A percentile compares a stretch with the other conserved stretches of the same genome.
phyloP scores from a whole-genome alignment of 2,797 vertebrate species.

The Brotula barbata region DNA sequence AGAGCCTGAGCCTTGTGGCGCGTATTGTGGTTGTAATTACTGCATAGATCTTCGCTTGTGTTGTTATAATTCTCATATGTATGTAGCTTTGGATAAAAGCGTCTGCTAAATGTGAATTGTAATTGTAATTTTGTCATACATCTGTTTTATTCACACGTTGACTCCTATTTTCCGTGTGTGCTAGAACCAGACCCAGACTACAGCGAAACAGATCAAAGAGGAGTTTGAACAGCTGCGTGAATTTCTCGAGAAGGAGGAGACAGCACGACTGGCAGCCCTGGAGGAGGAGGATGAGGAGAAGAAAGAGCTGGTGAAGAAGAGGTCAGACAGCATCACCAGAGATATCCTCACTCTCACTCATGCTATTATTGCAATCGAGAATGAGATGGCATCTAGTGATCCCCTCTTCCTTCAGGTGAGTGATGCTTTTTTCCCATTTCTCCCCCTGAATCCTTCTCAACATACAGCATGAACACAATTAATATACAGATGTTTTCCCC shows the following conservation, averaged over 20 bases:
- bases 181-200: conserved; percentile 76
- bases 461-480: not conserved
- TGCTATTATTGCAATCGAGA: conserved; percentile 76
- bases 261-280: conserved; percentile 61
- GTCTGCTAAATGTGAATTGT: no score
- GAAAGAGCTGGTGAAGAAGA: conserved; percentile 75
- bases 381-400: conserved; percentile 71
- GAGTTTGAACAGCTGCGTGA: conserved; percentile 74
- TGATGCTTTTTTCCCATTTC: not conserved
- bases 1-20: no score
- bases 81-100: no score
- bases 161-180: no score
- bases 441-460: not conserved
- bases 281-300: conserved; percentile 75
- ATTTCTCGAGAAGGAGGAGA: conserved; percentile 76
- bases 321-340: conserved; percentile 71
- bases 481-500: not conserved
- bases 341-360: conserved; percentile 79
- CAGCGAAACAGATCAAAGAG: conserved; percentile 75
- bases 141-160: not conserved
- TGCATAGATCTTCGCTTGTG: no score
- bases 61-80: no score
- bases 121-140: no score
- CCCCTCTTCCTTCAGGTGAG: conserved; percentile 75
- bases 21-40: no score